These are phyloP conservation scores for Drosophila simulans DNA, from an alignment of 1,140 invertebrate genomes.

Conservation along the genomic window DNA sequence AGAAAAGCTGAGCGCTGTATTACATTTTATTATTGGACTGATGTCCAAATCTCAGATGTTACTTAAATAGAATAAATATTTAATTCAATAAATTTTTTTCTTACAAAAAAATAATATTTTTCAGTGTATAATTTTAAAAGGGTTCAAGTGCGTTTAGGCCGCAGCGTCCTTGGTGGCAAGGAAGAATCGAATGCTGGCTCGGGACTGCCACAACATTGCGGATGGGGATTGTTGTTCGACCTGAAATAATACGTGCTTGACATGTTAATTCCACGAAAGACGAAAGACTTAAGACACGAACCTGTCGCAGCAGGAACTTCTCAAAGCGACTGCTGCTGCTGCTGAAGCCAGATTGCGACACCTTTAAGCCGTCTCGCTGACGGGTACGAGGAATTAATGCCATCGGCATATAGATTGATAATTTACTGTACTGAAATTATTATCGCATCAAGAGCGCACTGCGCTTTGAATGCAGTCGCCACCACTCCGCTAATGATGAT, in stretches of 20 bases:
- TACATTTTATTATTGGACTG: not conserved
- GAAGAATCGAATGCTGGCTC: conserved; percentile 14
- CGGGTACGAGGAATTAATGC: conserved; percentile 39
- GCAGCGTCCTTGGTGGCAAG: conserved; percentile 72
- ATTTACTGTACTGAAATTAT: conserved; percentile 46
- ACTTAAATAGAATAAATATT: not conserved
- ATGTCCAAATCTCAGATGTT: no score
- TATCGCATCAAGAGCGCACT: conserved; percentile 51
- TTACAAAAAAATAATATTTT: not conserved
- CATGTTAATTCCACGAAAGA: conserved; percentile 53
- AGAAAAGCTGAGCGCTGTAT: not conserved
- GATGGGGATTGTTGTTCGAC: conserved; percentile 39
- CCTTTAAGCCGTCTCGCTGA: conserved; percentile 53
- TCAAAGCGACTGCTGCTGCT: conserved; percentile 25
- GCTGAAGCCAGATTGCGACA: conserved; percentile 47
- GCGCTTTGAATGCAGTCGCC: conserved; percentile 54
- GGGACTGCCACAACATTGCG: conserved; percentile 45
- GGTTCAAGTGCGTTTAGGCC: conserved; percentile 71
- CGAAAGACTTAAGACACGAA: conserved; percentile 64
- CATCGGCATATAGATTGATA: conserved; percentile 77
- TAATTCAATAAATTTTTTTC: not conserved
- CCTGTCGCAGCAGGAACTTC: conserved; percentile 70
- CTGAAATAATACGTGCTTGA: conserved; percentile 70
- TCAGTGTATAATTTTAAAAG: not conserved
- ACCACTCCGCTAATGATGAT: conserved; percentile 57